Conservation (phyloP, 2,888 invertebrate genomes). For the Epinotia demarniana region DNA sequence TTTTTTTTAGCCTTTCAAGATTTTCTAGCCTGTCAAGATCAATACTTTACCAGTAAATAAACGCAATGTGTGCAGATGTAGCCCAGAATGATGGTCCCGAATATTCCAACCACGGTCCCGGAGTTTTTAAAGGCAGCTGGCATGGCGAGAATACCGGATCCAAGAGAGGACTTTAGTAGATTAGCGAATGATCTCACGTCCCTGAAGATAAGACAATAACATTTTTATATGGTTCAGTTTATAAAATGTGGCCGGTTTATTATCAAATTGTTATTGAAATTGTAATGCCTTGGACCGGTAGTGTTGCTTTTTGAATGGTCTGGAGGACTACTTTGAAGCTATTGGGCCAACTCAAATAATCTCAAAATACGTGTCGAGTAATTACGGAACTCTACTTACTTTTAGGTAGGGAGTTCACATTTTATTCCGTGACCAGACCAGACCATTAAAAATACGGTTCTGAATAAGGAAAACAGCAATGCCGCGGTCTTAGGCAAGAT, state of each 20-base stretch:
- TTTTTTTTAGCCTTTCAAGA: no score
- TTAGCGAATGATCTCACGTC: conserved; percentile 94
- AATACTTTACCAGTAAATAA: conserved; percentile 90
- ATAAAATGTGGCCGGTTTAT: no score
- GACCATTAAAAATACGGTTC: neutral
- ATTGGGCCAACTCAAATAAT: no score
- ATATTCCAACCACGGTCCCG: conserved; percentile 91
- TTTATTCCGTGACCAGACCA: neutral
- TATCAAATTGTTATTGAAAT: no score
- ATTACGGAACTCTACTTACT: neutral
- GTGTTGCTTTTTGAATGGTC: no score
- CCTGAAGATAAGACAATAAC: conserved; percentile 78
- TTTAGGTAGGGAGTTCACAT: neutral
- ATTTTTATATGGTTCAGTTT: neutral
- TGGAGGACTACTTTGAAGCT: no score
- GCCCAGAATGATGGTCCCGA: conserved; percentile 93
- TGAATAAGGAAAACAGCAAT: neutral
- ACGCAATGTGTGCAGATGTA: conserved; percentile 97
- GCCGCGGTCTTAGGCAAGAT: neutral
- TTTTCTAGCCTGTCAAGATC: no score
- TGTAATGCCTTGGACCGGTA: no score
- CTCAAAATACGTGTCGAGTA: neutral
- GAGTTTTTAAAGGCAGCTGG: conserved; percentile 95
- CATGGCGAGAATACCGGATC: conserved; percentile 96
- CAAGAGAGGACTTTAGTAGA: conserved; percentile 96